phyloP scores from a whole-genome alignment of 1,140 invertebrate species.

The Diorhabda sublineata region DNA sequence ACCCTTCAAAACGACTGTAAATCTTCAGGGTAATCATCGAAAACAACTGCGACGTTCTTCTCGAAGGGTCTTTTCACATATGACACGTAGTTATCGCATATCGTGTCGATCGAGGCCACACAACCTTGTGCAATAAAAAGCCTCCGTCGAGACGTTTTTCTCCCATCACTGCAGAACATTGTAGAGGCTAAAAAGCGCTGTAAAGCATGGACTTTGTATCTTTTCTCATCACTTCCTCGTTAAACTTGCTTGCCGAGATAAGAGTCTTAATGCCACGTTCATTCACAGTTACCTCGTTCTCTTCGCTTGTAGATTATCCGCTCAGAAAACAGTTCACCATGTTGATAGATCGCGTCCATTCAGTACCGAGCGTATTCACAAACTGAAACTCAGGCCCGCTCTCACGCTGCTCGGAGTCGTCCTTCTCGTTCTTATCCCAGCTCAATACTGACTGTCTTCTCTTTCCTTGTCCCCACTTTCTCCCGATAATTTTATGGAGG shows the following conservation, averaged over 20 bases:
- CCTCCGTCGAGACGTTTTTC: background rate
- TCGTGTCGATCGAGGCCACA: background rate
- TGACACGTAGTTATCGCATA: background rate
- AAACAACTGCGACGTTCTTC: background rate
- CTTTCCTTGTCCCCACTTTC: background rate
- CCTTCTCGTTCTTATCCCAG: background rate
- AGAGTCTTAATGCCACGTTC: background rate
- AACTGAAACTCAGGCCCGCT: background rate
- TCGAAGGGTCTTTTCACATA: background rate
- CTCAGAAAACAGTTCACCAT: background rate
- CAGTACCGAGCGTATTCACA: background rate
- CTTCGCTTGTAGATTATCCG: conserved; percentile 3
- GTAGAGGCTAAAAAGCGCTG: background rate
- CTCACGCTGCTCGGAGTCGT: background rate
- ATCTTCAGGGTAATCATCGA: background rate
- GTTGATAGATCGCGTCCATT: background rate
- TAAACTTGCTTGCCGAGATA: conserved; percentile 1
- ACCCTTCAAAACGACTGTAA: background rate
- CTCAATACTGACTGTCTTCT: conserved; percentile 1
- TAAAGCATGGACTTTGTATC: conserved; percentile 4
- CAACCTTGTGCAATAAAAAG: background rate
- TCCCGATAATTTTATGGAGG: background rate
- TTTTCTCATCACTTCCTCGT: conserved; percentile 12
- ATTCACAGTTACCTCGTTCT: background rate
- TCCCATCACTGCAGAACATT: no score